Conservation (phyloP, 2,797 vertebrate genomes). For the Atherinosoma microstoma region DNA sequence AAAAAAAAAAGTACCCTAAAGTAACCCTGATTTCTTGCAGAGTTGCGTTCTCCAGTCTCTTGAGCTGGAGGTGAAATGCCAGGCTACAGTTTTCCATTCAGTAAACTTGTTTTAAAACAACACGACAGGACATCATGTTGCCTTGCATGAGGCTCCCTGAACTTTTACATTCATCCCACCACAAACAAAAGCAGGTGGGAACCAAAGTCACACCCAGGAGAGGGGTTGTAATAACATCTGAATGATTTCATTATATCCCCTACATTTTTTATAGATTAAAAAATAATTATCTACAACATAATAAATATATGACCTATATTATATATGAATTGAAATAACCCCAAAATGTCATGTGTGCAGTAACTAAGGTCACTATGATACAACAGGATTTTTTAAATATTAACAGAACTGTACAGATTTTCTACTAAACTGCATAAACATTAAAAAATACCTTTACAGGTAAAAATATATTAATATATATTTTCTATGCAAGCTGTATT, state of each 20-base stretch:
- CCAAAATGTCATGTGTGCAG: neutral
- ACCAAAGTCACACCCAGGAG: neutral
- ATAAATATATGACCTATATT: neutral
- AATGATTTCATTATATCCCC: neutral
- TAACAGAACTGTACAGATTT: too few species aligned
- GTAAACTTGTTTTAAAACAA: neutral
- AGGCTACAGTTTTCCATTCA: neutral
- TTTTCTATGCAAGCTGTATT: neutral
- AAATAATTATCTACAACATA: neutral
- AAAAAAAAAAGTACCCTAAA: neutral
- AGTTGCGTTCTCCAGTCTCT: neutral
- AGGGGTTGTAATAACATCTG: neutral
- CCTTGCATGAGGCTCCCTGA: neutral
- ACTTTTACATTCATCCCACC: neutral
- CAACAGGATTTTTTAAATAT: neutral
- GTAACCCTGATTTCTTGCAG: neutral
- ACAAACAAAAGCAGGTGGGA: neutral
- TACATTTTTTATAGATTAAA: neutral
- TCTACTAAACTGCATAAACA: neutral
- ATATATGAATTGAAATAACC: neutral
- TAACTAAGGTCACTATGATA: neutral
- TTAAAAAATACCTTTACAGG: neutral
- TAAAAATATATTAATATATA: neutral
- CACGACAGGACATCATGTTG: neutral
- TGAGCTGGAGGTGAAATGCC: neutral